Conservation (phyloP, 2,888 invertebrate genomes). For the Micropterix aruncella region DNA sequence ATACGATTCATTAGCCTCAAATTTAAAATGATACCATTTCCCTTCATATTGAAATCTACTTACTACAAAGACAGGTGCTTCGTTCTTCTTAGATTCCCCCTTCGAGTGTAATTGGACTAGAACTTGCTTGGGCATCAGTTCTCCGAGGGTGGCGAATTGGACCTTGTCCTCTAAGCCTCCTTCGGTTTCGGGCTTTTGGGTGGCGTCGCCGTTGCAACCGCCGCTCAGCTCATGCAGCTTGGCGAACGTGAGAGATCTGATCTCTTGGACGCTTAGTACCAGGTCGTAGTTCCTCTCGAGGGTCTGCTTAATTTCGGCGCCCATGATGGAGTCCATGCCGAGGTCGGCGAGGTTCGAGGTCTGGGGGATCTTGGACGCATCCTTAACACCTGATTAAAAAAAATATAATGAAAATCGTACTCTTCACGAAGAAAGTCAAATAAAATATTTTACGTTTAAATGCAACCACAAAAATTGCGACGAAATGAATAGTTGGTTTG, state of each 20-base stretch:
- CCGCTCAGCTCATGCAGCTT: conserved; percentile 47
- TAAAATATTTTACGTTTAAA: no score
- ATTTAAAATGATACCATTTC: no score
- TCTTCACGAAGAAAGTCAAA: no score
- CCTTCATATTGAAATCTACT: no score
- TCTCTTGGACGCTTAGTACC: conserved; percentile 81
- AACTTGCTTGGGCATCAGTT: conserved; percentile 62
- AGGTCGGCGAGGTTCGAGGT: conserved; percentile 79
- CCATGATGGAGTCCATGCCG: conserved; percentile 98
- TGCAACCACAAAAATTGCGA: no score
- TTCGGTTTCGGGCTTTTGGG: conserved; percentile 16
- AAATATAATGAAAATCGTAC: no score
- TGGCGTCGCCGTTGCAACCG: conserved; percentile 8
- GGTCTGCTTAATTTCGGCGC: conserved; percentile 95
- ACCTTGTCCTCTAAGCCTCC: conserved; percentile 27
- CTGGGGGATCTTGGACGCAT: conserved; percentile 61
- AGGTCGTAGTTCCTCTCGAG: conserved; percentile 87
- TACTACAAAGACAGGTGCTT: conserved; percentile 47
- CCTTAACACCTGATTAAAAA: conserved; percentile 78
- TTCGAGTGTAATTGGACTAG: conserved; percentile 54
- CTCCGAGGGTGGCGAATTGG: conserved; percentile 31
- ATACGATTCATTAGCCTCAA: neutral
- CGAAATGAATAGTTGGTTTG: no score
- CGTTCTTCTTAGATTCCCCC: conserved; percentile 21
- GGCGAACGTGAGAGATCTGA: conserved; percentile 69